These are phyloP conservation scores for Erebia ligea DNA, from an alignment of 2,888 invertebrate genomes.

Conservation along the genomic window DNA sequence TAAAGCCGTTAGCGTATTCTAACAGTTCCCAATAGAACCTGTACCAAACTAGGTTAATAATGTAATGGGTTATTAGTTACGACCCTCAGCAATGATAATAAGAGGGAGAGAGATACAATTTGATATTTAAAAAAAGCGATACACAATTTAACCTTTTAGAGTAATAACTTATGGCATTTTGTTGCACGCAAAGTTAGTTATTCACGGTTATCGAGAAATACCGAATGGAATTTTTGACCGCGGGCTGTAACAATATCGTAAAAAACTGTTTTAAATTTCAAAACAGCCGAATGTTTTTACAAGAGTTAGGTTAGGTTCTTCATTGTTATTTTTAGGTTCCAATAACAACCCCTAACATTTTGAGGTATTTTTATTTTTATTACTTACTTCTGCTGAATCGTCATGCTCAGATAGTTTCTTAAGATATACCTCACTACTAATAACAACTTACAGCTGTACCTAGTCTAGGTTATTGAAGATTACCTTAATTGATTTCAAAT, in stretches of 20 bases:
- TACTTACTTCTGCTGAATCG: neutral
- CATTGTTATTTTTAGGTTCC: neutral
- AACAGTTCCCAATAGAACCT: too few relatives aligned
- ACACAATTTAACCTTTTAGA: neutral
- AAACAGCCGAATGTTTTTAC: neutral
- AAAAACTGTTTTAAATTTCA: conserved; percentile 6
- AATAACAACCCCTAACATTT: neutral
- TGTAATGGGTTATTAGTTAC: too few relatives aligned
- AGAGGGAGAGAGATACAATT: too few relatives aligned
- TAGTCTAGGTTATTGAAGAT: too few relatives aligned
- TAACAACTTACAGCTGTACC: too few relatives aligned
- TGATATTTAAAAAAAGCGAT: neutral
- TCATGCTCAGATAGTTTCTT: too few relatives aligned
- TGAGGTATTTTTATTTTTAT: neutral
- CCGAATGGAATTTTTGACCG: conserved; percentile 14
- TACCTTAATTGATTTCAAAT: too few relatives aligned
- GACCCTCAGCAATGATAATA: too few relatives aligned
- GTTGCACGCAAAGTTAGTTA: neutral
- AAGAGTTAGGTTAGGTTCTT: neutral
- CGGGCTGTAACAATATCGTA: conserved; percentile 13
- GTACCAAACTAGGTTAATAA: neutral
- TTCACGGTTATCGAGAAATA: conserved; percentile 13
- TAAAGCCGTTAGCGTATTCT: too few relatives aligned
- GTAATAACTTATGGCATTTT: neutral
- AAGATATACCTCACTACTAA: too few relatives aligned